phyloP scores from a whole-genome alignment of 1,140 invertebrate species.

The Neodiprion virginianus region DNA sequence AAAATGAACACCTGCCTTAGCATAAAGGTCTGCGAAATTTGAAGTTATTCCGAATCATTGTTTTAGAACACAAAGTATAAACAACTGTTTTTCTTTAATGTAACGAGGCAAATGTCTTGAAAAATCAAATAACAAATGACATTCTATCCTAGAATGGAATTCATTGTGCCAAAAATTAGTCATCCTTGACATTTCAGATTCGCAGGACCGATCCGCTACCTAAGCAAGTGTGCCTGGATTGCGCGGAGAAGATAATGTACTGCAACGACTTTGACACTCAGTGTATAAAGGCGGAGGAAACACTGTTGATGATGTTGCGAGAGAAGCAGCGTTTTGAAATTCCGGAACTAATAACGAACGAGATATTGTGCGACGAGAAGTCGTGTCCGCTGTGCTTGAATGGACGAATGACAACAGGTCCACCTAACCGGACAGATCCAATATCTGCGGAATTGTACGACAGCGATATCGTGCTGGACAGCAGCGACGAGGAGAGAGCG shows the following conservation, averaged over 20 bases:
- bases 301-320: constrained; percentile 32
- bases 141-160: too few relatives aligned
- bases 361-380: constrained; percentile 18
- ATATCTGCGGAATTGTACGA: constrained; percentile 34
- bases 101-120: too few relatives aligned
- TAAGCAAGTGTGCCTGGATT: constrained; percentile 36
- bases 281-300: constrained; percentile 37
- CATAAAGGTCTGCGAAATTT: constrained; percentile 34
- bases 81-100: too few relatives aligned
- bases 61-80: too few relatives aligned
- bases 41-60: too few relatives aligned
- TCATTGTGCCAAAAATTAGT: constrained; percentile 37
- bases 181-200: constrained; percentile 34
- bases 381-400: constrained; percentile 40
- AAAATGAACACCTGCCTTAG: constrained; percentile 45
- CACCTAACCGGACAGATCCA: background rate
- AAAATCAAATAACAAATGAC: too few relatives aligned
- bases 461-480: constrained; percentile 42
- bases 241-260: constrained; percentile 38
- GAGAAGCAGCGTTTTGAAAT: constrained; percentile 26
- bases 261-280: constrained; percentile 38
- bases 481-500: constrained; percentile 38
- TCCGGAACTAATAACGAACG: constrained; percentile 1
- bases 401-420: constrained; percentile 31
- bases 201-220: constrained; percentile 41